Evolutionary conservation across 2,888 invertebrate genomes (phyloP).

Genomic region (Eustalomyia histrio): DNA sequence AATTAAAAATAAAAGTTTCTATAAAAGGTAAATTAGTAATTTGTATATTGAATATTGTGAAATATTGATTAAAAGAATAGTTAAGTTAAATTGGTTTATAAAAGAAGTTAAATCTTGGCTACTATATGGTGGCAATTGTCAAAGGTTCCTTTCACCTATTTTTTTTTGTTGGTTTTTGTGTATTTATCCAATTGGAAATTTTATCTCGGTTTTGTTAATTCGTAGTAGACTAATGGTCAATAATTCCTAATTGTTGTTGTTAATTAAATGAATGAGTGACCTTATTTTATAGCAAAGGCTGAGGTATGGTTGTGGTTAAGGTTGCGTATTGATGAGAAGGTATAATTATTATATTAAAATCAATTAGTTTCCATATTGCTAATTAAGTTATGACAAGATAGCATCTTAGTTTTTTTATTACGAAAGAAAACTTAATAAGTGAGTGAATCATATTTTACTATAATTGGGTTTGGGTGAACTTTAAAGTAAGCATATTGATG

Average conservation of each 20-base stretch:
- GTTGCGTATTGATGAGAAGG: background rate
- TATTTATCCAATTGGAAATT: conserved; percentile 35
- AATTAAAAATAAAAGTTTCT: background rate
- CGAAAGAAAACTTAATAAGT: too few species aligned
- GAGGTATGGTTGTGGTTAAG: background rate
- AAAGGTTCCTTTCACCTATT: background rate
- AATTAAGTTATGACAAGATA: background rate
- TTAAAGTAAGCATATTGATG: too few species aligned
- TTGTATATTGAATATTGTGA: background rate
- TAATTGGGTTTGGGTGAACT: too few species aligned
- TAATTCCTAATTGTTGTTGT: conserved; percentile 2
- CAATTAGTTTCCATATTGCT: conserved; percentile 1
- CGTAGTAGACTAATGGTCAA: conserved; percentile 9
- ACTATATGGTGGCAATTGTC: background rate
- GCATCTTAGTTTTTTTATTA: background rate
- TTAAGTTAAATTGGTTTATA: background rate
- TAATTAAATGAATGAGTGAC: conserved; percentile 18
- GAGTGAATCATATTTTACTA: too few species aligned
- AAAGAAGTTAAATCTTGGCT: too few species aligned
- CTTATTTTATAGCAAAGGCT: background rate
- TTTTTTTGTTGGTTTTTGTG: conserved; percentile 12
- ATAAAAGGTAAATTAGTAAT: background rate
- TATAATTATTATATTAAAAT: background rate
- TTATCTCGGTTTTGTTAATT: conserved; percentile 9
- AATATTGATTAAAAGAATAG: background rate